These are phyloP conservation scores for Diaperis boleti DNA, from an alignment of 2,888 invertebrate species.

Conservation along the genomic window DNA sequence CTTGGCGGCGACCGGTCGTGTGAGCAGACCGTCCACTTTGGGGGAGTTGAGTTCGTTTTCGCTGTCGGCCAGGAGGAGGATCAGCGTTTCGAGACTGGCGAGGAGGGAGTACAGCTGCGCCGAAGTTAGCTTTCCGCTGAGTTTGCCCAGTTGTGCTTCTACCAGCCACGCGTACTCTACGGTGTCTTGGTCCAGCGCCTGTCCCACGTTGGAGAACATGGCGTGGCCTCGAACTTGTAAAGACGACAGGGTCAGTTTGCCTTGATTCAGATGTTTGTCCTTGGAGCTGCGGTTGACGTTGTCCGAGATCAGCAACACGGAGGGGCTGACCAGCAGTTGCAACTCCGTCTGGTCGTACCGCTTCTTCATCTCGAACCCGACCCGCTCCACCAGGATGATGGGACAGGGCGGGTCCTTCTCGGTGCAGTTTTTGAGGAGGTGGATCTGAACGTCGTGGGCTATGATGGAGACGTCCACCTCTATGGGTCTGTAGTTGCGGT, in stretches of 20 bases:
- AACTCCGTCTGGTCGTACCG: slow-evolving; percentile 91
- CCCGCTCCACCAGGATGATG: slow-evolving; percentile 86
- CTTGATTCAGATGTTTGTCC: slow-evolving; percentile 83
- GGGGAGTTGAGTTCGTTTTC: slow-evolving; percentile 93
- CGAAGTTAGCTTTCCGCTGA: slow-evolving; percentile 90
- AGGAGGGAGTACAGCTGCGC: slow-evolving; percentile 91
- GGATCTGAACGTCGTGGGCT: slow-evolving; percentile 95
- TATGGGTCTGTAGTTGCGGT: slow-evolving; percentile 87
- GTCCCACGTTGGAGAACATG: slow-evolving; percentile 94
- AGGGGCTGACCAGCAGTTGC: slow-evolving; percentile 90
- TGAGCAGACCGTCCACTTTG: slow-evolving; percentile 74
- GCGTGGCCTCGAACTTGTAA: slow-evolving; percentile 93
- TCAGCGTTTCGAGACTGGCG: slow-evolving; percentile 89
- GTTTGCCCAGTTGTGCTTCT: slow-evolving; percentile 93
- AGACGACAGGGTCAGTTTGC: slow-evolving; percentile 87
- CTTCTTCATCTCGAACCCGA: slow-evolving; percentile 98
- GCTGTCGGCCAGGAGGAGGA: slow-evolving; percentile 85
- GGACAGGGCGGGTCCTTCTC: slow-evolving; percentile 93
- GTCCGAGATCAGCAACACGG: slow-evolving; percentile 84
- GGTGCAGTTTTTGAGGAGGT: slow-evolving; percentile 92
- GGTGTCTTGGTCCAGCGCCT: slow-evolving; percentile 92
- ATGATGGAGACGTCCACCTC: slow-evolving; percentile 93
- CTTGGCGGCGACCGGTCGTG: slow-evolving; percentile 70
- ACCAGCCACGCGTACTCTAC: slow-evolving; percentile 98
- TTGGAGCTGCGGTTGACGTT: slow-evolving; percentile 76